These are phyloP conservation scores for Podarcis siculus DNA, from an alignment of 2,797 vertebrate species.

Conservation along the genomic window DNA sequence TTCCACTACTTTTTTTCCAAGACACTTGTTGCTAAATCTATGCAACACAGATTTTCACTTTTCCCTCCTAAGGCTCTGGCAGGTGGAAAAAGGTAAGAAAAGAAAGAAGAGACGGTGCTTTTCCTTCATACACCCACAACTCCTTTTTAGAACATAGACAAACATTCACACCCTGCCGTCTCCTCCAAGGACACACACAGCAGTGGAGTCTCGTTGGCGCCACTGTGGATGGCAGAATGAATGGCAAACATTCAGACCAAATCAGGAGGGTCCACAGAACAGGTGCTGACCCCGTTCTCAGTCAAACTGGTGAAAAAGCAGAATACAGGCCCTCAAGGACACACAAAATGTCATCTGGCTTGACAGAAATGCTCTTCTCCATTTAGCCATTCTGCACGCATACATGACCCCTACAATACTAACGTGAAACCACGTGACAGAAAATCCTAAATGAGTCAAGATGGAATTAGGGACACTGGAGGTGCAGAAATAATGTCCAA, in stretches of 20 bases:
- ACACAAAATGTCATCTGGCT: neutral
- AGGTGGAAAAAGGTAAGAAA: neutral
- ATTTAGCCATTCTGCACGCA: neutral
- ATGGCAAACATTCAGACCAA: slow-evolving; percentile 7
- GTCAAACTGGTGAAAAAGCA: neutral
- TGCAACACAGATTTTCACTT: neutral
- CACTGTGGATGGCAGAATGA: slow-evolving; percentile 14
- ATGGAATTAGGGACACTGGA: neutral
- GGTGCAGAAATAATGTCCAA: neutral
- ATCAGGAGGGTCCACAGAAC: neutral
- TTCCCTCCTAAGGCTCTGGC: no score
- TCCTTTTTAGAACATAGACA: neutral
- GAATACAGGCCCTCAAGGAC: neutral
- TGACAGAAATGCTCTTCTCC: neutral
- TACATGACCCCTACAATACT: neutral
- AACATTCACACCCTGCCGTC: neutral
- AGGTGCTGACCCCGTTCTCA: neutral
- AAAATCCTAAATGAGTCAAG: neutral
- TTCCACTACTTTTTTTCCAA: no score
- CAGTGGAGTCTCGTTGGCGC: neutral
- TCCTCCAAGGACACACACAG: neutral
- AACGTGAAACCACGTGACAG: neutral
- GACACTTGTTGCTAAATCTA: neutral
- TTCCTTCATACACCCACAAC: no score
- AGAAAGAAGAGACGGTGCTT: no score